Percentiles rank a stretch among this genome's conserved stretches.
phyloP scores from a whole-genome alignment of 2,797 vertebrate genomes.

The Carduelis carduelis region DNA sequence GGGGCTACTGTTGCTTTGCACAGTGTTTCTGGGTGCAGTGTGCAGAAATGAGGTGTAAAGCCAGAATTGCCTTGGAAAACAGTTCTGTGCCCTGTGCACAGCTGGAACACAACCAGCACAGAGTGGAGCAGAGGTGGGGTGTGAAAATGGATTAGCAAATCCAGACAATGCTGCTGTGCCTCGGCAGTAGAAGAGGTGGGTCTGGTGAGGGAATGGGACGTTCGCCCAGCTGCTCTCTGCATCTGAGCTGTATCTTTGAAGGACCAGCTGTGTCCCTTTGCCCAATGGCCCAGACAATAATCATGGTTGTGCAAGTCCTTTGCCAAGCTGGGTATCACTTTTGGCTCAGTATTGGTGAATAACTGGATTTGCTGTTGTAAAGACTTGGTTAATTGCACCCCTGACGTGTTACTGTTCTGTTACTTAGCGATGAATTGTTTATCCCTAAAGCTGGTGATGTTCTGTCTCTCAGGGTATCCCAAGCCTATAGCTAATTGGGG shows the following conservation, averaged over 20 bases:
- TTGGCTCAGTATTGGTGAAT: background rate
- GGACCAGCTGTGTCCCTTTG: background rate
- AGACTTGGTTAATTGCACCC: background rate
- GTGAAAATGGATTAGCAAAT: background rate
- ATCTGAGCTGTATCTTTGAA: background rate
- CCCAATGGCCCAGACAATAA: background rate
- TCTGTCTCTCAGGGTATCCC: background rate
- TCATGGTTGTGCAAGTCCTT: fast-evolving
- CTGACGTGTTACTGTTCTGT: background rate
- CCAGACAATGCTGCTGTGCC: fast-evolving
- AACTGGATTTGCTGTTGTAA: background rate
- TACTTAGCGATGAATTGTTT: background rate
- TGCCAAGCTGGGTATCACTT: background rate
- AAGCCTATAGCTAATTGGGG: background rate
- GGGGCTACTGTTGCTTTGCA: background rate
- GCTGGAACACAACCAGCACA: fast-evolving
- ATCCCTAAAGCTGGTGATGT: background rate
- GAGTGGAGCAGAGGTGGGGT: background rate
- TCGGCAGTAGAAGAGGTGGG: background rate
- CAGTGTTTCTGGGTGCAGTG: fast-evolving
- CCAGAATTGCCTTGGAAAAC: background rate
- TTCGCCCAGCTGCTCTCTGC: fast-evolving
- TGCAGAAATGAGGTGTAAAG: background rate
- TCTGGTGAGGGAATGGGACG: background rate
- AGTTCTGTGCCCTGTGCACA: background rate